Conservation (phyloP, 2,797 vertebrate species). For the Huso huso region DNA sequence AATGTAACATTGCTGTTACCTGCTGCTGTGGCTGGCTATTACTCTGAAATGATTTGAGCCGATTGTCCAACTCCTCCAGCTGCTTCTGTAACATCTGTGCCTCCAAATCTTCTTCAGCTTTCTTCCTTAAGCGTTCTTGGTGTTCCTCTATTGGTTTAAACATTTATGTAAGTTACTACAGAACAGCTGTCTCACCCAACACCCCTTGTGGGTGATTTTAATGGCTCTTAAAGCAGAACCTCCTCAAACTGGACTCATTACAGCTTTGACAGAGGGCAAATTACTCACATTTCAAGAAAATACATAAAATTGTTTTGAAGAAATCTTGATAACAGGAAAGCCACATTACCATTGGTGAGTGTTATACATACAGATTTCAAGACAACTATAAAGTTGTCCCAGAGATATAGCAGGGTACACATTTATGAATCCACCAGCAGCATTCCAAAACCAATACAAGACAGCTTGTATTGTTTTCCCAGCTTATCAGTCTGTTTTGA, state of each 20-base stretch:
- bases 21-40: not conserved
- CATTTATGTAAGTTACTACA: not conserved
- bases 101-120: conserved; percentile 53
- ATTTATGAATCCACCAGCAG: no score
- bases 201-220: not conserved
- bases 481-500: no score
- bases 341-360: no score
- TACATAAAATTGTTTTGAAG: no score
- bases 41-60: conserved; percentile 28
- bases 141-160: conserved; percentile 48
- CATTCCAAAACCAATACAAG: no score
- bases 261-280: not conserved
- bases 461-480: no score
- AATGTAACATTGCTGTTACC: conserved; percentile 11
- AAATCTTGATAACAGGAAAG: no score
- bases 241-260: not conserved
- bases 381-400: no score
- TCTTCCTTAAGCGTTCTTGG: conserved; percentile 41
- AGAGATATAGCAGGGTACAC: no score
- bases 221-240: not conserved
- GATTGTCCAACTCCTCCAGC: conserved; percentile 56
- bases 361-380: no score
- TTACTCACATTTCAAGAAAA: no score
- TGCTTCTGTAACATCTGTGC: conserved; percentile 46
- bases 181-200: not conserved